phyloP scores from a whole-genome alignment of 2,888 invertebrate genomes.

The Nomada fucata region DNA sequence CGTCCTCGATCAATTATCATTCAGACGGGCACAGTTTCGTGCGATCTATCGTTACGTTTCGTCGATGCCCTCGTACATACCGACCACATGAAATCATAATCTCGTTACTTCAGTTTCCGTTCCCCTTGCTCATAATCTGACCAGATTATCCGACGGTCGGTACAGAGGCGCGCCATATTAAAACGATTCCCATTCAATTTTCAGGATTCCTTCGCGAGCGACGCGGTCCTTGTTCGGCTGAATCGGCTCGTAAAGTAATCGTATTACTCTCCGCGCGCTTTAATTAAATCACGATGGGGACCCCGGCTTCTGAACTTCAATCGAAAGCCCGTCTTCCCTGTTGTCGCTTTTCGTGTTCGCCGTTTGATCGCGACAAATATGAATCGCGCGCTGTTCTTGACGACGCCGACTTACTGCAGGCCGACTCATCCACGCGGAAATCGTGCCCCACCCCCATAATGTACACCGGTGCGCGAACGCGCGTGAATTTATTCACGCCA shows the following conservation, averaged over 20 bases:
- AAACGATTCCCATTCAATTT: conserved; percentile 47
- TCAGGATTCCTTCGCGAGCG: conserved; percentile 4
- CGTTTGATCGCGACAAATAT: conserved; percentile 59
- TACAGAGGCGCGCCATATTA: conserved; percentile 11
- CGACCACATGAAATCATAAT: conserved; percentile 8
- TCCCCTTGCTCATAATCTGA: conserved; percentile 19
- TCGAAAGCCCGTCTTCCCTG: conserved; percentile 33
- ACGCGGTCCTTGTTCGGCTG: conserved; percentile 30
- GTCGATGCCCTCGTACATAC: background rate
- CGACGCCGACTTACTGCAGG: conserved; percentile 6
- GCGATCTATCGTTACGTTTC: background rate
- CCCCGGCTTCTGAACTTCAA: conserved; percentile 44
- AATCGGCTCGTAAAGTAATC: conserved; percentile 40
- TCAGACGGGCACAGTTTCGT: background rate
- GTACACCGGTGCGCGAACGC: background rate
- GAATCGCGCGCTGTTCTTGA: conserved; percentile 34
- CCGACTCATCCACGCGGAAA: background rate
- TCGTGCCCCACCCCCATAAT: background rate
- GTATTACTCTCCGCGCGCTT: conserved; percentile 43
- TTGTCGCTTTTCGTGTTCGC: conserved; percentile 30
- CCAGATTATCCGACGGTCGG: conserved; percentile 21
- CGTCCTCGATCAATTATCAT: no score
- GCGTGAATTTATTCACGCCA: background rate
- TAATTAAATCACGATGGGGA: conserved; percentile 62
- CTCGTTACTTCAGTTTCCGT: conserved; percentile 17